Conservation (phyloP, 2,888 invertebrate species). For the Polyommatus icarus region DNA sequence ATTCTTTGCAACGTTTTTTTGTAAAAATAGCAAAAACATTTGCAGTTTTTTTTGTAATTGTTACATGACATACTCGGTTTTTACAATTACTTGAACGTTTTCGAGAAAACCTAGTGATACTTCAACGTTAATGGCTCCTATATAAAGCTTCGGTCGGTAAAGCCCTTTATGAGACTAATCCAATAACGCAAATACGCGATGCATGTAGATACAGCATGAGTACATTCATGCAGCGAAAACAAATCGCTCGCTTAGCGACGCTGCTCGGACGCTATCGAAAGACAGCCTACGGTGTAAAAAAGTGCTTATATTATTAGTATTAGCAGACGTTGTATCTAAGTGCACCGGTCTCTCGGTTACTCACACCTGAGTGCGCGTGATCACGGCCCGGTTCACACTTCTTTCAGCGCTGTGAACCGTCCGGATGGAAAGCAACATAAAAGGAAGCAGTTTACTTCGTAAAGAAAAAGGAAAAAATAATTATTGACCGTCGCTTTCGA, state of each 20-base stretch:
- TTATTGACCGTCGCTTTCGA: conserved; percentile 42
- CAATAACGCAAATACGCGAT: neutral
- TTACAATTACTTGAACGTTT: neutral
- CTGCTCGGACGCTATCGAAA: conserved; percentile 37
- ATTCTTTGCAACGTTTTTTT: neutral
- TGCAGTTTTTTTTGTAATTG: neutral
- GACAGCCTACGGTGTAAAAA: conserved; percentile 53
- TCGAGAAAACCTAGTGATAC: neutral
- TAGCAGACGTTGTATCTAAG: conserved; percentile 67
- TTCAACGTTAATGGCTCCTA: neutral
- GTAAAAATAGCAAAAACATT: neutral
- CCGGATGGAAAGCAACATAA: conserved; percentile 74
- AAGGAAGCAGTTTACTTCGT: conserved; percentile 64
- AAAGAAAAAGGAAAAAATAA: conserved; percentile 57
- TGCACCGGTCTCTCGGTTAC: conserved; percentile 62
- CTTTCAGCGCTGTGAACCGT: conserved; percentile 68
- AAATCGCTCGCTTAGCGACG: neutral
- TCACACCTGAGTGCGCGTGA: conserved; percentile 69
- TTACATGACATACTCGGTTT: neutral
- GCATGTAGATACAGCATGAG: neutral
- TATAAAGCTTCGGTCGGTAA: neutral
- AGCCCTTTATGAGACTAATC: neutral
- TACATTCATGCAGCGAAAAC: neutral
- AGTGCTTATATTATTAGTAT: conserved; percentile 63
- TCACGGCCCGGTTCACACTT: conserved; percentile 72